These are phyloP conservation scores for Natrix natrix DNA, from an alignment of 2,797 vertebrate genomes.

Conservation along the genomic window DNA sequence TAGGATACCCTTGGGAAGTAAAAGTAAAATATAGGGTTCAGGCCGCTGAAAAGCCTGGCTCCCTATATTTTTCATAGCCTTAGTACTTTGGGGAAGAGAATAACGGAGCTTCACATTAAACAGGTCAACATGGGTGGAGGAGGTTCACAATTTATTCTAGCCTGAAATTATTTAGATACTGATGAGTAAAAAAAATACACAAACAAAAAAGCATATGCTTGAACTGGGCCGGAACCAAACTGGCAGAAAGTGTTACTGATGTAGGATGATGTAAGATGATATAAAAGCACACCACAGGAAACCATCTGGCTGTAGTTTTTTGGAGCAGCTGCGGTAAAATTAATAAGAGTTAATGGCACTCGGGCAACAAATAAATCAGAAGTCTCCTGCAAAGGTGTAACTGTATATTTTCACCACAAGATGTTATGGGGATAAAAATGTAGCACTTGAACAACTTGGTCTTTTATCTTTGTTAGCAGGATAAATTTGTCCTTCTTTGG, in stretches of 20 bases:
- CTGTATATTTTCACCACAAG: neutral
- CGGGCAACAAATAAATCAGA: neutral
- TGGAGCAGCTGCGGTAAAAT: neutral
- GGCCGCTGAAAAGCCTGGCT: neutral
- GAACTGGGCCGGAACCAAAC: neutral
- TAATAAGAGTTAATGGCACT: neutral
- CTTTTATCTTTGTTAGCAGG: constrained; percentile 3
- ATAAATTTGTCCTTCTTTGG: neutral
- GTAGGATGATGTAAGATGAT: neutral
- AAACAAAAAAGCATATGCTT: neutral
- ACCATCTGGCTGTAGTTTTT: neutral
- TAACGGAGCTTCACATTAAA: neutral
- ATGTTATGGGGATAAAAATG: neutral
- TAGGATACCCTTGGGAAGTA: neutral
- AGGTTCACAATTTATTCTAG: neutral
- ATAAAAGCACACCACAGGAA: neutral
- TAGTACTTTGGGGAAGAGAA: neutral
- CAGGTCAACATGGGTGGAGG: neutral
- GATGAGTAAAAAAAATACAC: neutral
- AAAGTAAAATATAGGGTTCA: too few relatives aligned
- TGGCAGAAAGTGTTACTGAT: neutral
- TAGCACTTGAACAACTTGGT: neutral
- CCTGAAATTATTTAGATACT: neutral
- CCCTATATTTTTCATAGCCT: neutral
- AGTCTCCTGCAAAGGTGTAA: neutral